Percentiles rank a stretch among this genome's conserved stretches.
Evolutionary conservation across 2,888 invertebrate species (phyloP).

Genomic region (Ametastegia equiseti): DNA sequence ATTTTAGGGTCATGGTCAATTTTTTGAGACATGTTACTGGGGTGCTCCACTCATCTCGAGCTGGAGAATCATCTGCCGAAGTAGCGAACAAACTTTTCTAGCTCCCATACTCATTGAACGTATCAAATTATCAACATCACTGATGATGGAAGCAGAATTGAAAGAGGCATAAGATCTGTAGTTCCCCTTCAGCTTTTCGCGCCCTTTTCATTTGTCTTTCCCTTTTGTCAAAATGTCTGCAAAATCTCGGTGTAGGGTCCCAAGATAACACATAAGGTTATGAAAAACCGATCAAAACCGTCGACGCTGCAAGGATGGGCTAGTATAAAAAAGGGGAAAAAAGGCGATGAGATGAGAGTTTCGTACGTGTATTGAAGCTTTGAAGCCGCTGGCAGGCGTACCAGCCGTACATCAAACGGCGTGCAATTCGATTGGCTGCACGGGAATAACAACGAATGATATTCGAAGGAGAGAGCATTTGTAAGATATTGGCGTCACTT

Average conservation of each 20-base stretch:
- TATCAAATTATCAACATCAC: too few species aligned
- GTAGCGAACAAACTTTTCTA: too few species aligned
- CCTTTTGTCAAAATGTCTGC: neutral
- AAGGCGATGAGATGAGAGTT: neutral
- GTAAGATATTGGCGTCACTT: slow-evolving; percentile 43
- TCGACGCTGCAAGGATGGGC: neutral
- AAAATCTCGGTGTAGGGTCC: neutral
- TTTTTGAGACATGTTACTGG: too few species aligned
- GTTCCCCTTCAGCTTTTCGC: neutral
- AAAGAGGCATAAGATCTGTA: too few species aligned
- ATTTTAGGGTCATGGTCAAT: too few species aligned
- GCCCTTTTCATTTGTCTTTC: neutral
- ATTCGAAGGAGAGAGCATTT: slow-evolving; percentile 23
- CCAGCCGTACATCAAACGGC: slow-evolving; percentile 32
- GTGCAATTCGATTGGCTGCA: slow-evolving; percentile 28
- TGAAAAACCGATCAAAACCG: neutral
- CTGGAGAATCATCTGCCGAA: too few species aligned
- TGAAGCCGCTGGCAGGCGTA: neutral
- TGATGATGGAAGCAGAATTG: neutral
- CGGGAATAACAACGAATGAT: slow-evolving; percentile 43
- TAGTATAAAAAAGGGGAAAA: neutral
- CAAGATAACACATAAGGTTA: neutral
- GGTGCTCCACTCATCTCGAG: too few species aligned
- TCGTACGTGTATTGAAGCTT: slow-evolving; percentile 13
- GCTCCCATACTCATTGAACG: neutral